Evolutionary conservation across 2,888 invertebrate genomes (phyloP).

Genomic region (Achlya flavicornis): DNA sequence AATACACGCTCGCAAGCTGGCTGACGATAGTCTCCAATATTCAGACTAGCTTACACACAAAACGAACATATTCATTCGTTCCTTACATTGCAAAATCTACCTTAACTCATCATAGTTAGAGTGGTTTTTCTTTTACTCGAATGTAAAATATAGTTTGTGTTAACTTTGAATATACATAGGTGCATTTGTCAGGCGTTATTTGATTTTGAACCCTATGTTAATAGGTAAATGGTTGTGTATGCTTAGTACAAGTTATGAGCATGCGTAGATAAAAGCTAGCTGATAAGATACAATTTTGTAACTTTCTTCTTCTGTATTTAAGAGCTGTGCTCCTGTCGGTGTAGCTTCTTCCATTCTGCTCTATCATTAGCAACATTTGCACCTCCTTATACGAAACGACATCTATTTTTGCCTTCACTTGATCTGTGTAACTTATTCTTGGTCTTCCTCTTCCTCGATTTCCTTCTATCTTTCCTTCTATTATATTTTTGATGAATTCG

Average conservation of each 20-base stretch:
- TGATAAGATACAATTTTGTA: too few species aligned
- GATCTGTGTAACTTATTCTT: too few species aligned
- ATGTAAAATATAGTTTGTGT: not conserved
- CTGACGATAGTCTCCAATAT: slow-evolving; percentile 33
- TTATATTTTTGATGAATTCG: too few species aligned
- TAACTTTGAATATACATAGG: not conserved
- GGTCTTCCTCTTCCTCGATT: too few species aligned
- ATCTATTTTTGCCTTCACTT: too few species aligned
- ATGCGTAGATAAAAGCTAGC: not conserved
- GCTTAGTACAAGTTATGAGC: not conserved
- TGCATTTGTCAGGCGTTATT: not conserved
- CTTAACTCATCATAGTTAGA: not conserved
- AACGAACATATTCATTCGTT: slow-evolving; percentile 23
- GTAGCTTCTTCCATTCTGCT: too few species aligned
- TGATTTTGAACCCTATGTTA: not conserved
- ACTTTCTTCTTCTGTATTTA: too few species aligned
- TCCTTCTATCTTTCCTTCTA: too few species aligned
- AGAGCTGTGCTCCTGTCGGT: too few species aligned
- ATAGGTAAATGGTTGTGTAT: not conserved
- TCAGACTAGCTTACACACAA: slow-evolving; percentile 31
- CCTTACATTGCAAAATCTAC: not conserved
- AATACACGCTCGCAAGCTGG: slow-evolving; percentile 9
- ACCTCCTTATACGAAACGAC: too few species aligned
- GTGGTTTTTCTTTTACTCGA: not conserved
- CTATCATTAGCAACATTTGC: too few species aligned